These are phyloP conservation scores for Zaprionus ghesquierei DNA, from an alignment of 1,140 invertebrate genomes.

Conservation along the genomic window DNA sequence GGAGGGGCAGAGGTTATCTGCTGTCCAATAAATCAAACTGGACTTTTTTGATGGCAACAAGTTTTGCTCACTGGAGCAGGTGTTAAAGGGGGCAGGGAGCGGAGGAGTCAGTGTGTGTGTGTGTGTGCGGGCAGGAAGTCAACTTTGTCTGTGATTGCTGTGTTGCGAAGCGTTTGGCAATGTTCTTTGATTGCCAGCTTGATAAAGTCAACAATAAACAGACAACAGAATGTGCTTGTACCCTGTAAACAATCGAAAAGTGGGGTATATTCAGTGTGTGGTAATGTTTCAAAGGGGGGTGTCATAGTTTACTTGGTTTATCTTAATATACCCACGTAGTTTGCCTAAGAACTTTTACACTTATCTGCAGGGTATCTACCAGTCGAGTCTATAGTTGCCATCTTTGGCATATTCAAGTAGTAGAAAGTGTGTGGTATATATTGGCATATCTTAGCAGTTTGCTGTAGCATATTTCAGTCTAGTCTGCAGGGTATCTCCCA, in stretches of 20 bases:
- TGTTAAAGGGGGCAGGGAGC: background rate
- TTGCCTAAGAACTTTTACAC: no score
- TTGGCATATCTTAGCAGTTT: background rate
- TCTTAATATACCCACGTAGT: no score
- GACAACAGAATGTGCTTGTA: background rate
- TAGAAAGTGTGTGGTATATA: no score
- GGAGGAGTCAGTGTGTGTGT: background rate
- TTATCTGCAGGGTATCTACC: no score
- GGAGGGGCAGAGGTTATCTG: background rate
- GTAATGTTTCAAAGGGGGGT: background rate
- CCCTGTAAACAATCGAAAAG: background rate
- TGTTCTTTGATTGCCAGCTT: conserved; percentile 1
- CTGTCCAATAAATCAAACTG: conserved; percentile 24
- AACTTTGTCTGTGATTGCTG: conserved; percentile 9
- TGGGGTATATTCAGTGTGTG: background rate
- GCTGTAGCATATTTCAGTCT: no score
- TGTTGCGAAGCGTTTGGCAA: conserved; percentile 1
- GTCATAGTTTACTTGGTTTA: no score
- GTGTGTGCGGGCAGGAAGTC: background rate
- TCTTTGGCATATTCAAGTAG: no score
- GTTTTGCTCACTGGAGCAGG: background rate
- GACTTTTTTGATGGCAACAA: conserved; percentile 6
- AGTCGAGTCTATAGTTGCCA: no score
- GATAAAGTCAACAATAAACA: background rate
- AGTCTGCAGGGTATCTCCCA: background rate